Conservation (phyloP, 1,140 invertebrate genomes). For the Eurosta solidaginis region DNA sequence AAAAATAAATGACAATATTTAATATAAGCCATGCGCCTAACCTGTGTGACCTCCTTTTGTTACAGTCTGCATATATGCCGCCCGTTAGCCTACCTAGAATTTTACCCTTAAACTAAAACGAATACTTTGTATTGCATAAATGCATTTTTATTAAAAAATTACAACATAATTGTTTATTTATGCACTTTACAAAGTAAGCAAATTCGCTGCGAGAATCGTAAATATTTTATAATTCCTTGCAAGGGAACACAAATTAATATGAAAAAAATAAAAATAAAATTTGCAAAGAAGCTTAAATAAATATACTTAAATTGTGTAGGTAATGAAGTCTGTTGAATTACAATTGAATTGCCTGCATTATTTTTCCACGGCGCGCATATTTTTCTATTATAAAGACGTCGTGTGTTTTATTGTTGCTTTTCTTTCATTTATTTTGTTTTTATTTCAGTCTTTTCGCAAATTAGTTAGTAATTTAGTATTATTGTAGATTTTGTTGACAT, state of each 20-base stretch:
- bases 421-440: background rate
- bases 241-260: background rate
- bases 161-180: background rate
- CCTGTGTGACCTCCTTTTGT: background rate
- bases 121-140: background rate
- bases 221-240: background rate
- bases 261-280: background rate
- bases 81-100: background rate
- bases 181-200: background rate
- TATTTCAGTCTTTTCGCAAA: background rate
- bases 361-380: background rate
- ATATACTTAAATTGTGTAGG: constrained; percentile 16
- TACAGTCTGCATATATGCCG: background rate
- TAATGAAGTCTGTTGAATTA: background rate
- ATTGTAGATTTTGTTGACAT: no score
- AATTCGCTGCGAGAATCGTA: background rate
- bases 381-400: background rate
- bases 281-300: background rate
- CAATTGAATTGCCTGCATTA: background rate
- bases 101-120: background rate
- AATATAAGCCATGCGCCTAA: background rate
- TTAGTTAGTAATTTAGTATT: constrained; percentile 24
- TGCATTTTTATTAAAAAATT: constrained; percentile 18
- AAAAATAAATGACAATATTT: background rate
- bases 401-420: background rate